phyloP scores from a whole-genome alignment of 2,113 vertebrate species.

The Trochalopteron elliotii region DNA sequence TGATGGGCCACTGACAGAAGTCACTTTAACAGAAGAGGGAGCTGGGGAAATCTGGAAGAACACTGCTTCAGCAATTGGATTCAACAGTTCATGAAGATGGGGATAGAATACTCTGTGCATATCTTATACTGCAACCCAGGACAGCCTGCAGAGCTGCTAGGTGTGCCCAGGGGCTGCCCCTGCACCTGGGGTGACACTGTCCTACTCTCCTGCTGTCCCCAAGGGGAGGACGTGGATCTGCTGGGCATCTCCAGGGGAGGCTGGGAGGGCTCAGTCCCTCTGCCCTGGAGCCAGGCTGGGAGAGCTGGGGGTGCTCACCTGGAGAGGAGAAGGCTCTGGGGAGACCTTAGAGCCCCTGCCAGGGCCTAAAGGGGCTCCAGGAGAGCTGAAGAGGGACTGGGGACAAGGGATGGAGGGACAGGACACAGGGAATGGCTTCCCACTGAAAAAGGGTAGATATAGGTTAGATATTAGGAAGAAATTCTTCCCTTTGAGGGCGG shows the following conservation, averaged over 20 bases:
- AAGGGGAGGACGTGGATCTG: accelerated
- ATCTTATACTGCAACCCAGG: no score
- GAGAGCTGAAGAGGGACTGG: neutral
- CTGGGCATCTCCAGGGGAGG: neutral
- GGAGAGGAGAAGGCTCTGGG: neutral
- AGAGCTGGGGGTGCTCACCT: neutral
- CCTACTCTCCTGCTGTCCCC: neutral
- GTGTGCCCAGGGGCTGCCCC: neutral
- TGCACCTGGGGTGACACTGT: neutral
- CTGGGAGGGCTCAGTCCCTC: neutral
- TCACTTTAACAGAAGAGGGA: no score
- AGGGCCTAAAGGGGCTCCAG: neutral
- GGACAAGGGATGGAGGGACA: neutral
- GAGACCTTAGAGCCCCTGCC: neutral
- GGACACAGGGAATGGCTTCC: neutral
- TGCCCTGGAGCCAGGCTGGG: neutral
- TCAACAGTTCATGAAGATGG: no score
- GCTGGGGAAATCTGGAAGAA: no score
- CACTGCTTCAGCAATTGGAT: no score
- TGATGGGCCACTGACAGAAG: no score
- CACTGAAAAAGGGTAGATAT: neutral
- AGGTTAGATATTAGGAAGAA: neutral
- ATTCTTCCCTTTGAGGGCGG: neutral
- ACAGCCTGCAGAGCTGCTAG: neutral
- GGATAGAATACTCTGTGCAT: no score